Evolutionary conservation across 2,797 vertebrate species (phyloP).

Genomic region (Ctenosaura bakeri): DNA sequence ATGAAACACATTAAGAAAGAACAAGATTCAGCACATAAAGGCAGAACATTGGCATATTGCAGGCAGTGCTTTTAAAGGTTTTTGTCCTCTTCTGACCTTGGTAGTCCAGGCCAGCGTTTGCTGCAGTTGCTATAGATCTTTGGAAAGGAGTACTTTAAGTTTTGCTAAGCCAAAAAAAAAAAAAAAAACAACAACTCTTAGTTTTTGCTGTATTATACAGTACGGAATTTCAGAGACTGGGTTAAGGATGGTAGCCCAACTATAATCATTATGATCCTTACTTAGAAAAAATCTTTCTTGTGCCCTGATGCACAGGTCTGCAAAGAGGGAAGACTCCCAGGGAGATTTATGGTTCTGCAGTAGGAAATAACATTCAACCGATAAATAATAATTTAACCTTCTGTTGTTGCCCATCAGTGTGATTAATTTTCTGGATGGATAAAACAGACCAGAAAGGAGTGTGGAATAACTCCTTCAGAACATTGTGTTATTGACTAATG

Average conservation of each 20-base stretch:
- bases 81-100: conserved; percentile 17
- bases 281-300: background rate
- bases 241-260: background rate
- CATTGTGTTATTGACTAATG: background rate
- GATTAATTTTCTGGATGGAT: background rate
- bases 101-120: conserved; percentile 8
- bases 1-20: conserved; percentile 18
- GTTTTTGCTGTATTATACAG: background rate
- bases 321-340: background rate
- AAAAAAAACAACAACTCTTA: background rate
- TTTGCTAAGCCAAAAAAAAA: conserved; percentile 19
- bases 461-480: background rate
- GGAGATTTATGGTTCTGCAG: background rate
- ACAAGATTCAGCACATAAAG: conserved; percentile 6
- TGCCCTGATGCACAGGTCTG: background rate
- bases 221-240: background rate
- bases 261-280: background rate
- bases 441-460: background rate
- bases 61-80: background rate
- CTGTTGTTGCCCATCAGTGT: background rate
- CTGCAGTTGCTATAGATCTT: background rate
- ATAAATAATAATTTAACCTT: background rate
- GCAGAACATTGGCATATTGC: background rate
- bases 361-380: background rate
- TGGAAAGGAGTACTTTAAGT: background rate